These are phyloP conservation scores for Synaphobranchus kaupii DNA, from an alignment of 2,797 vertebrate species.

Conservation along the genomic window DNA sequence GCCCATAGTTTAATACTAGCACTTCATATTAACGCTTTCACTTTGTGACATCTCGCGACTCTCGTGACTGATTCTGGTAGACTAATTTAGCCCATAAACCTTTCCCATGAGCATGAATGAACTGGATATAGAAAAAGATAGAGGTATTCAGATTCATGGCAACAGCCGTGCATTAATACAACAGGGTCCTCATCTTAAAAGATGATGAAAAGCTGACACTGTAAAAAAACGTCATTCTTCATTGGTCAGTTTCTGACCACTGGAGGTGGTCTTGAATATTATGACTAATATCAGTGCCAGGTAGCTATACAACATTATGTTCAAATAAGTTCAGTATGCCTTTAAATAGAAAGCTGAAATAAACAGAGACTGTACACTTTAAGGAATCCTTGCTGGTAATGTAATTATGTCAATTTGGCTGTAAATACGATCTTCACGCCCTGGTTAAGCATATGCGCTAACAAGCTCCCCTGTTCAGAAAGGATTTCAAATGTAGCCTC, in stretches of 20 bases:
- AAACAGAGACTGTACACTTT: conserved; percentile 9
- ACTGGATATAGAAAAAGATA: not conserved
- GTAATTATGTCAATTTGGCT: conserved; percentile 15
- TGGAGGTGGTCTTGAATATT: too few relatives aligned
- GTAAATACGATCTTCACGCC: not conserved
- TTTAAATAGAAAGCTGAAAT: conserved; percentile 29
- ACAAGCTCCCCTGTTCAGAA: not conserved
- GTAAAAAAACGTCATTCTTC: too few relatives aligned
- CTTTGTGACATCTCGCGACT: too few relatives aligned
- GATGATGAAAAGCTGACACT: not conserved
- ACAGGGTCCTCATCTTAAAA: not conserved
- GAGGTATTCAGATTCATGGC: not conserved
- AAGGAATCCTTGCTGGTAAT: conserved; percentile 6
- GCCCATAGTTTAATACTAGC: too few relatives aligned
- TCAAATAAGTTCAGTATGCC: too few relatives aligned
- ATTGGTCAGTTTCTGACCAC: too few relatives aligned
- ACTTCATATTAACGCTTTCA: too few relatives aligned
- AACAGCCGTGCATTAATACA: not conserved
- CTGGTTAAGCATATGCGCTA: not conserved
- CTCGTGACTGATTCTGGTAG: not conserved
- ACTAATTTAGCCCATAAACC: not conserved
- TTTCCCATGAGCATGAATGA: not conserved
- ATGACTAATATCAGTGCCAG: too few relatives aligned
- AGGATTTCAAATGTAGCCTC: not conserved
- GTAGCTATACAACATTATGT: too few relatives aligned